A percentile compares a stretch with the other conserved stretches of the same genome.
phyloP scores from a whole-genome alignment of 2,113 vertebrate genomes.

The Parus major region DNA sequence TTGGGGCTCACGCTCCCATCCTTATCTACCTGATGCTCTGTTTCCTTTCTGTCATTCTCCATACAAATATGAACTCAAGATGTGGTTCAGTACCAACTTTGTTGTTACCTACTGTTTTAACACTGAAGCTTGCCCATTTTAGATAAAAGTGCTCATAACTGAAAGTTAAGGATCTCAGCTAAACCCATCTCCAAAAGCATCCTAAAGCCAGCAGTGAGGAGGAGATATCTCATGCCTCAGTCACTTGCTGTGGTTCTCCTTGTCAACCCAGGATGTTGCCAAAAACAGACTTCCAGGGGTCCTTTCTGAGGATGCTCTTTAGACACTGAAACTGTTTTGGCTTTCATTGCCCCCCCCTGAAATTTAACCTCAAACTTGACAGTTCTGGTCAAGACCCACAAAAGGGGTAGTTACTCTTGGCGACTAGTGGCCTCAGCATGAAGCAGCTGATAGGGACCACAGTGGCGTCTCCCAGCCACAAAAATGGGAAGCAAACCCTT shows the following conservation, averaged over 20 bases:
- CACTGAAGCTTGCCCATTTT: not conserved
- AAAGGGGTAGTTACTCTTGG: not conserved
- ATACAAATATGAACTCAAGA: not conserved
- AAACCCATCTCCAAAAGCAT: not conserved
- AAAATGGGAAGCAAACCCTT: not conserved
- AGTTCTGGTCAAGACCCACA: not conserved
- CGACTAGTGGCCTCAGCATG: not conserved
- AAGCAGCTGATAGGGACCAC: not conserved
- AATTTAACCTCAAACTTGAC: not conserved
- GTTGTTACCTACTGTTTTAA: not conserved
- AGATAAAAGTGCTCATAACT: not conserved
- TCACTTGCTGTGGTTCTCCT: not conserved
- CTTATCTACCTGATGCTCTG: not conserved
- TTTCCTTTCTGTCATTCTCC: not conserved
- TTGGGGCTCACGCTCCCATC: not conserved
- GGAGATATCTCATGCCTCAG: not conserved
- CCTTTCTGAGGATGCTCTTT: not conserved
- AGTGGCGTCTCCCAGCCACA: accelerated
- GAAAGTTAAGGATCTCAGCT: not conserved
- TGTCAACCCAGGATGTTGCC: not conserved
- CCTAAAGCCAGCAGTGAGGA: not conserved
- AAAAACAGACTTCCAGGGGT: not conserved
- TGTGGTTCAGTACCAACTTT: not conserved
- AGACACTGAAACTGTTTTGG: not conserved
- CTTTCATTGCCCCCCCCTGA: not conserved